A percentile compares a stretch with the other conserved stretches of the same genome.
Conservation (phyloP, 2,888 invertebrate genomes). For the Platycnemis pennipes region DNA sequence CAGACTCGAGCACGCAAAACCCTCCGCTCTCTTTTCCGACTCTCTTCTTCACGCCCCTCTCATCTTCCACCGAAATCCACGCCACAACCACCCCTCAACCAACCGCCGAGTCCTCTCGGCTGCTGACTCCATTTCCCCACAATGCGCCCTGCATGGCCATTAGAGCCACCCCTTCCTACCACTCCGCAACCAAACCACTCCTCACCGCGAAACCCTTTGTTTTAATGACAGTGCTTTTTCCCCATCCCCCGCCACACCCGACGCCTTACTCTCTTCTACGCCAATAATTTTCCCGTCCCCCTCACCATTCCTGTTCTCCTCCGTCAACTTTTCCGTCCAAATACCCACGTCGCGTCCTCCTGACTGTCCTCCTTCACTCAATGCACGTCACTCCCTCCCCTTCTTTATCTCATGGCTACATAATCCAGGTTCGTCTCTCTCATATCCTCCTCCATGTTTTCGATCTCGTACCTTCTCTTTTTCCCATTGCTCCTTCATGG, state of each 20-base stretch:
- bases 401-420: background rate
- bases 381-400: background rate
- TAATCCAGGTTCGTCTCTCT: background rate
- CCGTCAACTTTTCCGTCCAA: background rate
- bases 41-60: background rate
- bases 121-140: constrained; percentile 55
- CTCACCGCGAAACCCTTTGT: constrained; percentile 53
- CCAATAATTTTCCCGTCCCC: background rate
- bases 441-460: background rate
- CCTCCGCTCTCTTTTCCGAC: background rate
- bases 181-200: background rate
- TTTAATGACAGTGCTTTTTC: constrained; percentile 32
- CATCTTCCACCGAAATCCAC: background rate
- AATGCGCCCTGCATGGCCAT: constrained; percentile 41
- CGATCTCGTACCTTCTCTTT: background rate
- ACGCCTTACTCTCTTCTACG: background rate
- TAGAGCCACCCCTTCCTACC: background rate
- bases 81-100: background rate
- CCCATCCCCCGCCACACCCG: background rate
- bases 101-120: constrained; percentile 20
- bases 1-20: too few species aligned
- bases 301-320: background rate
- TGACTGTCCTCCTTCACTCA: background rate
- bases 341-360: background rate
- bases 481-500: too few species aligned